Evolutionary conservation across 2,888 invertebrate genomes (phyloP), one percentile per base, ranked within the genome.

Genomic region (Antheraea assamensis): DNA sequence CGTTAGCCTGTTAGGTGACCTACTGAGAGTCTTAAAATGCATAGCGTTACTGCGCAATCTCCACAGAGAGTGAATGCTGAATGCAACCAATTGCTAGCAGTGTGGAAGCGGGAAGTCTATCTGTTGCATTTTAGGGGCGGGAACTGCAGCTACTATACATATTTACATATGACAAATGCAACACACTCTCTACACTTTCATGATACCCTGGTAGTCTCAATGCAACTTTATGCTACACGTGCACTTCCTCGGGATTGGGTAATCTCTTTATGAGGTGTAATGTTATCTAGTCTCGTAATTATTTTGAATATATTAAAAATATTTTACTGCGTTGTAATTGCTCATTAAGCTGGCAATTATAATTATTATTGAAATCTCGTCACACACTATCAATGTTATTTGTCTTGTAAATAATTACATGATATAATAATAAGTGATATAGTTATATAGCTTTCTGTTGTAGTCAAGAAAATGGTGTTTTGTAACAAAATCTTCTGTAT

Each of bases 21-120:
- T 31, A 52, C 42, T 55, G 58, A 73, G 68, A 68, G 66, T 27
- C 52, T 71, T 66, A 35, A 52, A 71, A 42, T 52, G 74, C 72
- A 72, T 47, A 61, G 71, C 47, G 49, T 30, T 24, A 75, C 52
- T 74, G 74, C 72, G 74, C 74, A 73, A 66, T 72, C 75, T 75
- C 75, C 30, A 27, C 49, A 17, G 17, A 30, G 27, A 64, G 27
- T 64, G 61, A 64, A 74, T 30, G 27, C 64, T 19, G 21, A 30
- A 30, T 70, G 49, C 70, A 58, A 49, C 72, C 72, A 75, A 72
- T 72, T 58, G 72, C 64, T 27, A 19, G 19, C 31, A 21, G 35
- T 35, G 68, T 68, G 68, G 68, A 68, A 68, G 68, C 68, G 68
- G 68, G 68, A 68, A 68, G 68, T 68, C 21, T 68, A 35, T 31